Percentiles rank a stretch among this genome's conserved stretches.
Conservation (phyloP, 2,888 invertebrate species). For the Alloscopus bannaensis region DNA sequence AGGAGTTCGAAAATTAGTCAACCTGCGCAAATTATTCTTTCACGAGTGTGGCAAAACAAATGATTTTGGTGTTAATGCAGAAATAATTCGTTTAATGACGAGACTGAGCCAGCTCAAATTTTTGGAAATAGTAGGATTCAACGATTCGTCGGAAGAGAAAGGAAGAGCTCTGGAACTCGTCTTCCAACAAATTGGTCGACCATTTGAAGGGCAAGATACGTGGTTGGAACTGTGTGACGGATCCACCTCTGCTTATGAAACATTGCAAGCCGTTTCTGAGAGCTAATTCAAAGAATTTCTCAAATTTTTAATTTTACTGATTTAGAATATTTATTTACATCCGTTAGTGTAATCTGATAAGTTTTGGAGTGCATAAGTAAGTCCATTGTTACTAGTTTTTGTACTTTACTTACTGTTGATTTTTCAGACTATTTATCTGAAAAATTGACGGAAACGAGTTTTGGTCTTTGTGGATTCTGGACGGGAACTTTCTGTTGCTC, state of each 20-base stretch:
- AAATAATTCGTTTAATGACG: conserved; percentile 56
- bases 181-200: conserved; percentile 64
- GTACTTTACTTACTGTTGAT: too few species aligned
- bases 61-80: conserved; percentile 60
- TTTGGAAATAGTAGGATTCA: conserved; percentile 67
- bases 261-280: conserved; percentile 46
- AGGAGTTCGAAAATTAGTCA: conserved; percentile 59
- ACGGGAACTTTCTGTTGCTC: too few species aligned
- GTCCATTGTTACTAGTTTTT: too few species aligned
- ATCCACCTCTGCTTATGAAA: conserved; percentile 59
- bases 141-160: conserved; percentile 54
- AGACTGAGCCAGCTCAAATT: conserved; percentile 59
- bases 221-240: conserved; percentile 67
- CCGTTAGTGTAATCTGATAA: too few species aligned
- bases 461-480: too few species aligned
- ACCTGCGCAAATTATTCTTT: conserved; percentile 63
- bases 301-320: too few species aligned
- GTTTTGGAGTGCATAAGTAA: too few species aligned
- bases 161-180: conserved; percentile 53
- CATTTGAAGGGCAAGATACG: conserved; percentile 67
- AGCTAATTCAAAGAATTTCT: too few species aligned
- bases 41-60: conserved; percentile 66
- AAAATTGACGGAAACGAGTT: too few species aligned
- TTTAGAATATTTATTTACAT: too few species aligned
- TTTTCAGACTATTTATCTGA: too few species aligned